Conservation (phyloP, 1,140 invertebrate species). For the Pogonus chalceus region DNA sequence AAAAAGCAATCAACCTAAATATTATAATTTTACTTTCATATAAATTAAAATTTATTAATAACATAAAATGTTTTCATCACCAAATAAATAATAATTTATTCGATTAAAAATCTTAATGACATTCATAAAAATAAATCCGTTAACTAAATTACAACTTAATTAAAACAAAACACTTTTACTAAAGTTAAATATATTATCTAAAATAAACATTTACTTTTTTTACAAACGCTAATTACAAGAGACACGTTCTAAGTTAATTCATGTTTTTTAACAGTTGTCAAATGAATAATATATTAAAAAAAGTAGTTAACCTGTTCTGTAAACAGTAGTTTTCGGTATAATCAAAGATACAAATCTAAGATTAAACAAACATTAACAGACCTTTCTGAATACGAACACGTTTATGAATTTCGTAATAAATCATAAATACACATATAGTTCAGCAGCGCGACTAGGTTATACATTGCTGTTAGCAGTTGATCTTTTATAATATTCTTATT, state of each 20-base stretch:
- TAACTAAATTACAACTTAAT: too few relatives aligned
- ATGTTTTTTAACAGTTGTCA: neutral
- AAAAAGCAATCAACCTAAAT: too few relatives aligned
- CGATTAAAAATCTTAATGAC: too few relatives aligned
- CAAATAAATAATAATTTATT: too few relatives aligned
- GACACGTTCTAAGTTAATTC: neutral
- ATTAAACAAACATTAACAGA: conserved; percentile 4
- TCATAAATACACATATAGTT: neutral
- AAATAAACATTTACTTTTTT: neutral
- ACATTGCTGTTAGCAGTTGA: neutral
- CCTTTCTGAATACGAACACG: neutral
- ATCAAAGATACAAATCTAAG: neutral
- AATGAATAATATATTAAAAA: neutral
- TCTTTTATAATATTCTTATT: neutral
- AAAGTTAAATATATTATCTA: too few relatives aligned
- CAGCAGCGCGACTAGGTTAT: neutral
- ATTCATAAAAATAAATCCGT: too few relatives aligned
- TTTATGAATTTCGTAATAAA: neutral
- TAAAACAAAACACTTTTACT: too few relatives aligned
- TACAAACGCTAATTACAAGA: neutral
- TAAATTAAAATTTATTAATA: too few relatives aligned
- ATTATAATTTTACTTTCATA: too few relatives aligned
- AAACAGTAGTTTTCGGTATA: conserved; percentile 7
- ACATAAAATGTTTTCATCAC: too few relatives aligned
- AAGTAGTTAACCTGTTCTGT: neutral